phyloP scores from a whole-genome alignment of 2,797 vertebrate species.

The Tolypeutes matacus region DNA sequence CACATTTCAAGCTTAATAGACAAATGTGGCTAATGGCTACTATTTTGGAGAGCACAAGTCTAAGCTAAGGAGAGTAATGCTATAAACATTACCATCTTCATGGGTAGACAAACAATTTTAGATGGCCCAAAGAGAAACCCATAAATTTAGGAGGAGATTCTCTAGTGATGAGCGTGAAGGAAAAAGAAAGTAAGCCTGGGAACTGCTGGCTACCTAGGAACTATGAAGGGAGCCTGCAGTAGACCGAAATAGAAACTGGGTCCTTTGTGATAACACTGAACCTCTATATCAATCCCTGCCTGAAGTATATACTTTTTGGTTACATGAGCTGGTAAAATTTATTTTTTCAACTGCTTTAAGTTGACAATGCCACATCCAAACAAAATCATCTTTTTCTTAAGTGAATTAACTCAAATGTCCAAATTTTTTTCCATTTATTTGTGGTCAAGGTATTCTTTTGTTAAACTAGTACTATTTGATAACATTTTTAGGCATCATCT shows the following conservation, averaged over 20 bases:
- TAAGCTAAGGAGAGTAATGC: neutral
- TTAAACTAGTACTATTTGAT: neutral
- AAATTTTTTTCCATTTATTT: constrained; percentile 14
- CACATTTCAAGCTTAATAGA: neutral
- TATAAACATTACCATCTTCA: neutral
- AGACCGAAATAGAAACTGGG: neutral
- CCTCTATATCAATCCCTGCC: too few species aligned
- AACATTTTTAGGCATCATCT: neutral
- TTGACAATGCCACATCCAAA: neutral
- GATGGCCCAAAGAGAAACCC: neutral
- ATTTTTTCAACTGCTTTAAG: neutral
- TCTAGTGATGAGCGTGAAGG: neutral
- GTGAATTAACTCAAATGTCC: neutral
- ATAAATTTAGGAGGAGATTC: neutral
- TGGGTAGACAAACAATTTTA: neutral
- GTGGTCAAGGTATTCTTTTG: neutral
- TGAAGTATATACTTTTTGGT: neutral
- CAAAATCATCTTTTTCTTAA: neutral
- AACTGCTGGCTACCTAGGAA: neutral
- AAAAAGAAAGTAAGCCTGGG: neutral
- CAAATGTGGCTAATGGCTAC: neutral
- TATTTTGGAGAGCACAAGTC: neutral
- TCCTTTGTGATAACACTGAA: neutral
- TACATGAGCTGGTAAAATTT: neutral
- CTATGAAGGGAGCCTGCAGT: neutral